Base-by-base conservation (phyloP, 2,888 invertebrate species). In the Hypercompe scribonia region DNA sequence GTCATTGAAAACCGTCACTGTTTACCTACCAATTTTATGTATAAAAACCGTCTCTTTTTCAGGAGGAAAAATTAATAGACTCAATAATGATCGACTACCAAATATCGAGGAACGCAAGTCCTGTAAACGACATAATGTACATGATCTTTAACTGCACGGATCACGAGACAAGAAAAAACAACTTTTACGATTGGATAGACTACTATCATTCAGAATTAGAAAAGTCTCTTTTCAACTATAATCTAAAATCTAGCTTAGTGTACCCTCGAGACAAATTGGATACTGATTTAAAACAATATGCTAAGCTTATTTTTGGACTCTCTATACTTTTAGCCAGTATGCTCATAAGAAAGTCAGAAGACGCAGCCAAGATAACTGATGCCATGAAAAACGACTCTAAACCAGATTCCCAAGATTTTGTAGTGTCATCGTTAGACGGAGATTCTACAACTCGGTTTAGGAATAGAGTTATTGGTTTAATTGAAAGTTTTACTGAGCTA, bases 1-100 rank as follows among this genome's bases (percentile, higher is more conserved):
- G 54, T 3, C 54, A 54, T 7, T 39, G 13, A 2, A 3, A n/a
- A 3, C n/a, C n/a, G n/a, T n/a, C n/a, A n/a, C 24, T 11, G 0
- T 13, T 54, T 54, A n/a, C 3, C 21, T 46, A 46, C 4, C 46
- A 7, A 54, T 54, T 54, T 54, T 10, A n/a, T 54, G n/a, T 11
- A 54, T 54, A n/a, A n/a, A n/a, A 54, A 54, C 3, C 3, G 21
- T 33, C 24, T 39, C 10, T 63, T 11, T 89, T 89, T 46, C 86
- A 91, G 91, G 85, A 83, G 4, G 84, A 82, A 0, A 72, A 70
- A 2, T 68, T 84, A 0, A 76, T 80, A 3, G 80, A 88, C 5
- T 86, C 86, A 31, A 78, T 90, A 0, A 82, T 91, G 77, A 88
- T 91, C 7, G 91, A 91, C 79, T 91, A 90, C 70, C 91, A 91